A percentile compares a stretch with the other conserved stretches of the same genome.
Evolutionary conservation across 2,888 invertebrate species (phyloP).

Genomic region (Ophioninae sp.): DNA sequence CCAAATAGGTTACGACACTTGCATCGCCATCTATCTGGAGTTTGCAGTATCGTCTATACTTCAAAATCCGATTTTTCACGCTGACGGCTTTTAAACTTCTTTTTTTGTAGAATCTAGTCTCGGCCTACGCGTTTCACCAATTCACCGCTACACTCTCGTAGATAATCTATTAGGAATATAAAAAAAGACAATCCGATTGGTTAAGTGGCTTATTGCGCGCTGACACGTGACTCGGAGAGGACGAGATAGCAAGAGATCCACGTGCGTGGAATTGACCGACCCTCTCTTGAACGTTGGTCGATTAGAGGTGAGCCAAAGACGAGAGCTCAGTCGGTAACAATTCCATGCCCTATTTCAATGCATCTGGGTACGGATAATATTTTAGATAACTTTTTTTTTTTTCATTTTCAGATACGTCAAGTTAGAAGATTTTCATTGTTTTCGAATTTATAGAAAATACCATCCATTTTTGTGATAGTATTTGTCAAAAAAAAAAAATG

Average conservation of each 20-base stretch:
- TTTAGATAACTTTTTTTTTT: neutral
- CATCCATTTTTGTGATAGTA: no score
- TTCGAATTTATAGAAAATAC: no score
- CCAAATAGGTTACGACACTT: no score
- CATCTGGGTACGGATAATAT: neutral
- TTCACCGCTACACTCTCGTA: neutral
- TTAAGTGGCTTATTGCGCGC: neutral
- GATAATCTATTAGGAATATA: neutral
- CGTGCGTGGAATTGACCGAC: neutral
- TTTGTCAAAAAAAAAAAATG: no score
- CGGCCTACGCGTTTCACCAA: neutral
- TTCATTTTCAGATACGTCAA: neutral
- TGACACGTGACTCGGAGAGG: neutral
- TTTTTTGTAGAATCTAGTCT: no score
- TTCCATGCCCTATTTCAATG: no score
- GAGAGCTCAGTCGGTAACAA: neutral
- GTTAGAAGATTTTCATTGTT: no score
- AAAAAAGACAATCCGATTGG: neutral
- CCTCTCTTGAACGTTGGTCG: neutral
- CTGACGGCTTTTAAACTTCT: no score
- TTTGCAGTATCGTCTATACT: no score
- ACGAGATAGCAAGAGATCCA: neutral
- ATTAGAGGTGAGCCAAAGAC: neutral
- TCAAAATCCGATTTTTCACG: no score
- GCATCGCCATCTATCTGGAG: no score